Evolutionary conservation across 2,888 invertebrate genomes (phyloP), one percentile per base, ranked within the genome.

Genomic region (Heliconius aoede): DNA sequence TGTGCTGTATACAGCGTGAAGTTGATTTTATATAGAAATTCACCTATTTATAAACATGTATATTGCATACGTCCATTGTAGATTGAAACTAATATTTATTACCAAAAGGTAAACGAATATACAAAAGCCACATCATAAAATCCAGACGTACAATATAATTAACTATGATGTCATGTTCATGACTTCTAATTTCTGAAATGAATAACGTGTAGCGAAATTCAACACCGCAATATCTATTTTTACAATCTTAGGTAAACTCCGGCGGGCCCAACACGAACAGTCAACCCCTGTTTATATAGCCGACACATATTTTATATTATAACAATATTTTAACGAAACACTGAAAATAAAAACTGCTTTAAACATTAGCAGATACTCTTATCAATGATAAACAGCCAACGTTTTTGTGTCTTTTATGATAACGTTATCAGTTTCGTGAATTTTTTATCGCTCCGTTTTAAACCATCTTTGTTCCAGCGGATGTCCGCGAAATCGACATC

Each of bases 401-500:
- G 15, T 65, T 65, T 40, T 65, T 40, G 64, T 62, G 36, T 36
- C 4, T 60, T 36, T 72, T 36, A 24, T 26, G 72, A 72, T 72
- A 30, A 72, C 72, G 58, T 30, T 73, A 46, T 62, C 62, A 58
- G 28, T 32, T 60, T 64, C 62, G 28, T 62, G 28, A 51, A 51
- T 5, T 73, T 62, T 40, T 24, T 46, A 28, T 26, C 62, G 40
- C 58, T n/a, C 36, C 15, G 15, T 40, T 36, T 64, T 65, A 64
- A 7, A 24, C 65, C 24, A 73, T 64, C 30, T 64, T 24, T 51
- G 46, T 64, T 28, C 62, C 28, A 61, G n/a, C 73, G 73, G 73
- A 73, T 73, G 51, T 73, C 73, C 64, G 51, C 30, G 73, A 64
- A 62, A 64, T 40, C 62, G 64, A 51, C 73, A 73, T 62, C 28